Evolutionary conservation across 1,140 invertebrate species (phyloP).

Genomic region (Zaprionus ghesquierei): DNA sequence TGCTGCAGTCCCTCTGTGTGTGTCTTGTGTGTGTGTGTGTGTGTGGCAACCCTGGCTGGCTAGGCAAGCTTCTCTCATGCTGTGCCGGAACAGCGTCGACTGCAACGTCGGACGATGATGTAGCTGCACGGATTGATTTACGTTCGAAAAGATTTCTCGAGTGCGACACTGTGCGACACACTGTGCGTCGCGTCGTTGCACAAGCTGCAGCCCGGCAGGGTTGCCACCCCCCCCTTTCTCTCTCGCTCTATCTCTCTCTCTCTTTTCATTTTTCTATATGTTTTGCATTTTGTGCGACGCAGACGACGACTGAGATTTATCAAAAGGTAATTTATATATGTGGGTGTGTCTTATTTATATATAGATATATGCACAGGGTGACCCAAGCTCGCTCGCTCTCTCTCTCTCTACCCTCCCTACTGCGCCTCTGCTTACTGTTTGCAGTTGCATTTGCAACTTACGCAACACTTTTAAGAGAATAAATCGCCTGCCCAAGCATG

Average conservation of each 20-base stretch:
- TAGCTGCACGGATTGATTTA: conserved; percentile 81
- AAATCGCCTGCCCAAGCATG: conserved; percentile 78
- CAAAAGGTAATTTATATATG: conserved; percentile 82
- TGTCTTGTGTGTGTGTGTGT: neutral
- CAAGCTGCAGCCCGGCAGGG: conserved; percentile 20
- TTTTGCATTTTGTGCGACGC: conserved; percentile 41
- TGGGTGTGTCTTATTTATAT: conserved; percentile 69
- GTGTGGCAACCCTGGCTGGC: conserved; percentile 3
- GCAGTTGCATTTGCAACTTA: conserved; percentile 58
- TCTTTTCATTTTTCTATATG: conserved; percentile 65
- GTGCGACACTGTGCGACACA: conserved; percentile 48
- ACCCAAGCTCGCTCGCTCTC: neutral
- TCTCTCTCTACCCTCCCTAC: neutral
- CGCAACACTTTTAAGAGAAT: conserved; percentile 78
- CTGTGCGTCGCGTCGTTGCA: conserved; percentile 29
- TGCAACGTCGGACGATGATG: conserved; percentile 68
- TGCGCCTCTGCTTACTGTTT: conserved; percentile 24
- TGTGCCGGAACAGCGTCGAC: conserved; percentile 56
- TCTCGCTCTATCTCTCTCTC: neutral
- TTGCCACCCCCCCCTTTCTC: neutral
- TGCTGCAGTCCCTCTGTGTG: conserved; percentile 33
- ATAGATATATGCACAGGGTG: conserved; percentile 40
- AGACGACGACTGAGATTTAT: conserved; percentile 74
- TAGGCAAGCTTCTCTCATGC: neutral
- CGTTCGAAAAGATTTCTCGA: conserved; percentile 82